Evolutionary conservation across 1,140 invertebrate species (phyloP), one percentile per base, ranked within the genome.

Genomic region (Euura lappo): DNA sequence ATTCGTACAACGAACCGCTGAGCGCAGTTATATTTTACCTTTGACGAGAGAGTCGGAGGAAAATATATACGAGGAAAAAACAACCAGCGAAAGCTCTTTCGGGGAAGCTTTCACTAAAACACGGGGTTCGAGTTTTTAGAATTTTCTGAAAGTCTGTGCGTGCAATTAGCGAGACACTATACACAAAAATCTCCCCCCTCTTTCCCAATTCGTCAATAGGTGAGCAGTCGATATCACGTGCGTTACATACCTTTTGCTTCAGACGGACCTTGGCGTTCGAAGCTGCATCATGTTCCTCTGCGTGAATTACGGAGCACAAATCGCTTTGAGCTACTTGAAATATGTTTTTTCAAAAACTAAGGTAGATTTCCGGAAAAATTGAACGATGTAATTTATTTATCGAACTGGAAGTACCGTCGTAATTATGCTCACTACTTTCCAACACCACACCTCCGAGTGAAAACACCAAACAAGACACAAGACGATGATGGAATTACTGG

Each of bases 211-310:
- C 28, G 28, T 28, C n/a, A n/a, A n/a, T n/a, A n/a, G n/a, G n/a
- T n/a, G n/a, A n/a, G n/a, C n/a, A n/a, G n/a, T n/a, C 28, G 28
- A 28, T 28, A 28, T 60, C 51, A 60, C 51, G 51, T 60, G 51
- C 51, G 51, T 60, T 60, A 60, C 51, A 6, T 60, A 60, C 51
- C 51, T 60, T 60, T 60, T 60, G 51, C 51, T 60, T 60, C 51
- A 60, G 51, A 60, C 51, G 51, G 10, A n/a, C 13, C 51, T 60
- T n/a, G 51, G 51, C 51, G 51, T 60, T 60, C 3, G 51, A n/a
- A 60, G 51, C 51, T 60, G 51, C 51, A 28, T 28, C 28, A 60
- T 60, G 3, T 60, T 60, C 51, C 51, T 60, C 51, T 3, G 51
- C 3, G 3, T 11, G 51, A n/a, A 60, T 60, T 11, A 11, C 51